Conservation (phyloP, 2,888 invertebrate genomes). For the Tortricodes alternella region DNA sequence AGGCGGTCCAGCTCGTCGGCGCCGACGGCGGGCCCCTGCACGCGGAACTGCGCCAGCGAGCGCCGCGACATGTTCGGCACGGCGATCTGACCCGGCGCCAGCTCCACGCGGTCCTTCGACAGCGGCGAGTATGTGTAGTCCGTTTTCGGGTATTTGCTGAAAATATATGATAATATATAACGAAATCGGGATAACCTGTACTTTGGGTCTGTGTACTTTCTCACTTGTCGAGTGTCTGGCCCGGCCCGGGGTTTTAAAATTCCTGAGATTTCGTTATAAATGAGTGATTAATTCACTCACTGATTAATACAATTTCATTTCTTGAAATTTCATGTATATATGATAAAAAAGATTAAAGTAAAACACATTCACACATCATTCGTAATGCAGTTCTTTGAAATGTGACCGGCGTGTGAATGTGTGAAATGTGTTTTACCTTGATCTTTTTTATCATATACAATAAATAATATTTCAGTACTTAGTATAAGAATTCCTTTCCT, state of each 20-base stretch:
- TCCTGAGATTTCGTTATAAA: too few species aligned
- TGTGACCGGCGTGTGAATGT: too few species aligned
- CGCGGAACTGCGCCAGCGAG: slow-evolving; percentile 83
- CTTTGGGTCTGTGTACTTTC: too few species aligned
- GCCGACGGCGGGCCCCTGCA: slow-evolving; percentile 71
- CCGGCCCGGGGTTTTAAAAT: too few species aligned
- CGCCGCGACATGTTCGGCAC: slow-evolving; percentile 95
- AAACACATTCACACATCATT: not conserved
- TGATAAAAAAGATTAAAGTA: not conserved
- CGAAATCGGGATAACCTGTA: too few species aligned
- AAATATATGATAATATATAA: slow-evolving; percentile 33
- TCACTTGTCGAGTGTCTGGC: too few species aligned
- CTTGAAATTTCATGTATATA: not conserved
- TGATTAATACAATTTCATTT: too few species aligned
- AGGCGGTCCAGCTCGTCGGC: slow-evolving; percentile 62
- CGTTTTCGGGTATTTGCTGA: slow-evolving; percentile 93
- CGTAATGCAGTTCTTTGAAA: too few species aligned
- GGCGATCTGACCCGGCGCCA: slow-evolving; percentile 90
- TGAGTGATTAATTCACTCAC: too few species aligned
- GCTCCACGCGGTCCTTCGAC: slow-evolving; percentile 91
- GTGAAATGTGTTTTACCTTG: not conserved
- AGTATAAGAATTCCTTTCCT: not conserved
- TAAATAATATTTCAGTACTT: not conserved
- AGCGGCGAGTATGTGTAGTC: slow-evolving; percentile 94
- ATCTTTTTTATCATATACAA: not conserved